phyloP scores from a whole-genome alignment of 2,888 invertebrate species.

The Anarsia innoxiella region DNA sequence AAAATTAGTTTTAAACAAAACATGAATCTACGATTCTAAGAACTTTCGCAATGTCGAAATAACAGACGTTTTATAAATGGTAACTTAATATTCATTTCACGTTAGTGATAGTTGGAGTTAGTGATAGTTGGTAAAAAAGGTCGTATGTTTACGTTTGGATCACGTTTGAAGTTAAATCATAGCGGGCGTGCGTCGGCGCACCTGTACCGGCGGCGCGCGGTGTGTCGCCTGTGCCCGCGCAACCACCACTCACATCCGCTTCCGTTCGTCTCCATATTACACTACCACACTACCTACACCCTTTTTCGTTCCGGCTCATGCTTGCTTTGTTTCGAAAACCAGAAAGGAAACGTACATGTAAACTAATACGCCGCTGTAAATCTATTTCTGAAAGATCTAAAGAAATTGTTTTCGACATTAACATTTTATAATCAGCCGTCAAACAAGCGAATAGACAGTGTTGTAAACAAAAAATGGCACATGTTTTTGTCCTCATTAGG shows the following conservation, averaged over 20 bases:
- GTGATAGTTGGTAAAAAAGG: background rate
- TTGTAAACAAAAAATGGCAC: background rate
- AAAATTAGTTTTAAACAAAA: too few species aligned
- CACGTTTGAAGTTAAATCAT: conserved; percentile 40
- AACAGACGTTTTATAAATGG: too few species aligned
- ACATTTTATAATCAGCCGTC: too few species aligned
- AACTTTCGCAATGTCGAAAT: too few species aligned
- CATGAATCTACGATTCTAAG: too few species aligned
- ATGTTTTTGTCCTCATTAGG: background rate
- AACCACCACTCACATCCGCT: conserved; percentile 53
- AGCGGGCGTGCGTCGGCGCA: conserved; percentile 33
- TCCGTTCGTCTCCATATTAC: conserved; percentile 16
- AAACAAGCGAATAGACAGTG: background rate
- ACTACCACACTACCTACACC: conserved; percentile 5
- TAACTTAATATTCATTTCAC: too few species aligned
- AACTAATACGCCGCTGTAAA: too few species aligned
- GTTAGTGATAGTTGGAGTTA: too few species aligned
- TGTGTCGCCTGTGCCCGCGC: conserved; percentile 25
- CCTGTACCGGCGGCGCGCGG: conserved; percentile 37
- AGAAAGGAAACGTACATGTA: too few species aligned
- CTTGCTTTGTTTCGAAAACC: conserved; percentile 3
- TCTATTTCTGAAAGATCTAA: too few species aligned
- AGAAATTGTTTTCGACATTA: too few species aligned
- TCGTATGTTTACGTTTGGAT: conserved; percentile 31
- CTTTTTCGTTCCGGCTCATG: conserved; percentile 7